phyloP scores from a whole-genome alignment of 2,888 invertebrate species.

The Notocelia uddmanniana region DNA sequence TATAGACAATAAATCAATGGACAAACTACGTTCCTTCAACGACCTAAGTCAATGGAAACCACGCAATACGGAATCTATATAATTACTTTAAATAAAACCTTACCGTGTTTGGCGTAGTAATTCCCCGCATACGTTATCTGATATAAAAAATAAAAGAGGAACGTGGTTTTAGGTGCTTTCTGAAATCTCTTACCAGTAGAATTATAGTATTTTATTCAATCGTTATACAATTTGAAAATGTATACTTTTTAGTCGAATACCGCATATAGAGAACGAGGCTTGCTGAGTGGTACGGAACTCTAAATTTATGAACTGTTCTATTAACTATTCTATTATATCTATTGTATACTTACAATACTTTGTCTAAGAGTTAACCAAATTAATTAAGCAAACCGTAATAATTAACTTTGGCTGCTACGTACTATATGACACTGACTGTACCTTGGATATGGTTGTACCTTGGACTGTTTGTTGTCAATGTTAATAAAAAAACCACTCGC shows the following conservation, averaged over 20 bases:
- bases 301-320: no score
- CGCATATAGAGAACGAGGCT: no score
- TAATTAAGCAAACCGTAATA: no score
- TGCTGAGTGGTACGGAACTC: no score
- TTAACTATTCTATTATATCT: no score
- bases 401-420: no score
- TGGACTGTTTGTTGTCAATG: background rate
- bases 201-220: no score
- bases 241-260: no score
- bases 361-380: no score
- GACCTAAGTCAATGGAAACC: background rate
- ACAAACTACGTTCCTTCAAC: background rate
- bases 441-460: background rate
- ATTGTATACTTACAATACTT: no score
- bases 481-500: background rate
- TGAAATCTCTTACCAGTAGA: background rate
- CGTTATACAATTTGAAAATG: no score
- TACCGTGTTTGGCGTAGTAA: background rate
- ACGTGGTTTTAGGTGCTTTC: background rate
- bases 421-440: no score
- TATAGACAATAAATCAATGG: background rate
- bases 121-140: background rate
- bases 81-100: background rate
- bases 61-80: background rate
- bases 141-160: background rate